phyloP scores from a whole-genome alignment of 2,113 vertebrate genomes.

The Rhegmatorhina hoffmannsi region DNA sequence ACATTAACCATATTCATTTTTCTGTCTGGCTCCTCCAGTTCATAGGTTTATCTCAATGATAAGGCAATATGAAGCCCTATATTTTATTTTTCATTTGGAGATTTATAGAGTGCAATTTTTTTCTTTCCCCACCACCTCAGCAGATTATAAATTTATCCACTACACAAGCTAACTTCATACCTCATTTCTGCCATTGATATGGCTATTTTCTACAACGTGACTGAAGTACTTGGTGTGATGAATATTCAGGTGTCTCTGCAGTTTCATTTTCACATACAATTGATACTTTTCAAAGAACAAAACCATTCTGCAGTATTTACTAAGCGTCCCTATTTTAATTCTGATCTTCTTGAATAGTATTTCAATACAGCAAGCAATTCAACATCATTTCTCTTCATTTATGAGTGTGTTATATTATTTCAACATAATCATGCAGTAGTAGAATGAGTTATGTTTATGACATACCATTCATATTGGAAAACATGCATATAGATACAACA shows the following conservation, averaged over 20 bases:
- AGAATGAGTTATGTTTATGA: slow-evolving; percentile 75
- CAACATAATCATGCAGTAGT: slow-evolving; percentile 69
- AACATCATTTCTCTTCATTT: slow-evolving; percentile 75
- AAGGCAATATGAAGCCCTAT: neutral
- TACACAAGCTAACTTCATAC: slow-evolving; percentile 63
- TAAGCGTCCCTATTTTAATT: slow-evolving; percentile 72
- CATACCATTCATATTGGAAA: slow-evolving; percentile 72
- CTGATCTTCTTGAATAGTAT: slow-evolving; percentile 50
- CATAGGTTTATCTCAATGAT: slow-evolving; percentile 11
- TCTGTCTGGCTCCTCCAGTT: slow-evolving; percentile 5
- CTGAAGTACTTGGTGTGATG: slow-evolving; percentile 69
- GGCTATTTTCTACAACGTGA: slow-evolving; percentile 62
- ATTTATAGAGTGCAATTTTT: slow-evolving; percentile 41
- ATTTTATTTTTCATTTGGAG: slow-evolving; percentile 65
- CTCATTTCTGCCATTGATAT: slow-evolving; percentile 67
- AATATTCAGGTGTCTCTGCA: slow-evolving; percentile 66
- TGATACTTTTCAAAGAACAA: slow-evolving; percentile 61
- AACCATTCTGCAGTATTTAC: slow-evolving; percentile 74
- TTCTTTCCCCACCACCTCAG: slow-evolving; percentile 14
- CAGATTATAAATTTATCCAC: slow-evolving; percentile 67
- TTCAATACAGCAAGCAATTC: slow-evolving; percentile 55
- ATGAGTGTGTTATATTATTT: slow-evolving; percentile 74
- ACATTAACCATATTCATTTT: slow-evolving; percentile 34
- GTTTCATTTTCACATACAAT: slow-evolving; percentile 71
- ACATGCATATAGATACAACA: slow-evolving; percentile 68